phyloP scores from a whole-genome alignment of 2,113 vertebrate species.

The Zosterops pallidus region DNA sequence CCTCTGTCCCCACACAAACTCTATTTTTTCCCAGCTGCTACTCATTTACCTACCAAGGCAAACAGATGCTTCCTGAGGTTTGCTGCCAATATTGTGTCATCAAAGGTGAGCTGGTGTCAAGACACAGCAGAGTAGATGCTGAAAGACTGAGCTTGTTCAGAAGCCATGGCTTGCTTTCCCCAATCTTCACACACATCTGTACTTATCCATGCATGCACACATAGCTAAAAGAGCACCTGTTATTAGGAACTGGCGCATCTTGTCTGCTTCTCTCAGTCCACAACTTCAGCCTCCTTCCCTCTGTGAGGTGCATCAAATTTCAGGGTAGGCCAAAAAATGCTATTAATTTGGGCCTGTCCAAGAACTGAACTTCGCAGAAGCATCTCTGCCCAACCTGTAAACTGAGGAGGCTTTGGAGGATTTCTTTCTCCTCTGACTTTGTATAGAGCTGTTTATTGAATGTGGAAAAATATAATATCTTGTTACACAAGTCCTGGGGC shows the following conservation, averaged over 20 bases:
- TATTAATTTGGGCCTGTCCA: background rate
- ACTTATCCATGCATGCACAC: background rate
- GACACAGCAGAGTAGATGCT: background rate
- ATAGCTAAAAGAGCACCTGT: background rate
- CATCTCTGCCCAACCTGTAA: background rate
- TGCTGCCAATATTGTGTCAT: background rate
- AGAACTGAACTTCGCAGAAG: background rate
- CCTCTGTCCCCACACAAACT: background rate
- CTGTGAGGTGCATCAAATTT: background rate
- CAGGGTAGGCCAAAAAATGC: background rate
- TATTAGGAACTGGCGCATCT: background rate
- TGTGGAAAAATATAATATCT: background rate
- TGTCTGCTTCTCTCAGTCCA: background rate
- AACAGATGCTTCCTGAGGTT: conserved; percentile 31
- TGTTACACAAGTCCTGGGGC: background rate
- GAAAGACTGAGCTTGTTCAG: background rate
- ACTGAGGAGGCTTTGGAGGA: background rate
- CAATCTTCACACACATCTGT: background rate
- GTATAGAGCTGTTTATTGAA: background rate
- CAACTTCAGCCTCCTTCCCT: background rate
- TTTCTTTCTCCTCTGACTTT: background rate
- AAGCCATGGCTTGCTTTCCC: background rate
- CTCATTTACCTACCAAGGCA: conserved; percentile 37
- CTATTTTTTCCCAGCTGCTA: conserved; percentile 23
- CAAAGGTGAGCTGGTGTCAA: conserved; percentile 11